These are phyloP conservation scores for Siderastrea radians DNA, from an alignment of 92 coral and sea anemone genomes.

Conservation along the genomic window DNA sequence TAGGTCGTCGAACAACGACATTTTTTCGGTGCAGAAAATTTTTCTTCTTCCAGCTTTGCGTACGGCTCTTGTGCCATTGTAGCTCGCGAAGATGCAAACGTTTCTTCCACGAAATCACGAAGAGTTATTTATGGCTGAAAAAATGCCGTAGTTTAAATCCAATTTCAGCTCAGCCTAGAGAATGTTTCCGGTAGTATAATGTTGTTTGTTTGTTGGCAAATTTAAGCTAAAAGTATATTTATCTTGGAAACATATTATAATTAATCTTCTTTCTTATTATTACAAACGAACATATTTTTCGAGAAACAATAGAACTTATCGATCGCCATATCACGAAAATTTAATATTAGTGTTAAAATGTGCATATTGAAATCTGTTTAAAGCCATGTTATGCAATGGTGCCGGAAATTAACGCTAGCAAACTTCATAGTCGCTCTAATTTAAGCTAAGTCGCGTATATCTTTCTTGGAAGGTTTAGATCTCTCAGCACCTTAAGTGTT, in stretches of 20 bases:
- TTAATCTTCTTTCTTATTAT: neutral
- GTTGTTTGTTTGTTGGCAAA: neutral
- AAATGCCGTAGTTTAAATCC: neutral
- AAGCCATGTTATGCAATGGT: too few relatives aligned
- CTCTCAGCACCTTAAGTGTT: too few relatives aligned
- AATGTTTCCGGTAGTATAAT: neutral
- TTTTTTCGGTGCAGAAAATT: neutral
- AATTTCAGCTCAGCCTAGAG: neutral
- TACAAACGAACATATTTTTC: too few relatives aligned
- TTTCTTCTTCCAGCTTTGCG: neutral
- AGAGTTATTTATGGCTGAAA: neutral
- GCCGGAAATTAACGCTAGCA: too few relatives aligned
- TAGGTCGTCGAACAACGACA: constrained; percentile 5
- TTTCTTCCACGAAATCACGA: neutral
- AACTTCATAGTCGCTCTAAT: too few relatives aligned
- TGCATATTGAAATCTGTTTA: too few relatives aligned
- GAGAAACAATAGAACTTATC: too few relatives aligned
- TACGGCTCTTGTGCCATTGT: constrained; percentile 3
- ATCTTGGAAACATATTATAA: neutral
- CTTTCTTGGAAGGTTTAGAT: too few relatives aligned
- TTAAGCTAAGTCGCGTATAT: too few relatives aligned
- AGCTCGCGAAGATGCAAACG: neutral
- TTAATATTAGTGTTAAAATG: too few relatives aligned
- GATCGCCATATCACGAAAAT: too few relatives aligned
- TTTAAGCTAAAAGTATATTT: neutral